Evolutionary conservation across 2,113 vertebrate genomes (phyloP).

Genomic region (Dolichallabes microphthalmus): DNA sequence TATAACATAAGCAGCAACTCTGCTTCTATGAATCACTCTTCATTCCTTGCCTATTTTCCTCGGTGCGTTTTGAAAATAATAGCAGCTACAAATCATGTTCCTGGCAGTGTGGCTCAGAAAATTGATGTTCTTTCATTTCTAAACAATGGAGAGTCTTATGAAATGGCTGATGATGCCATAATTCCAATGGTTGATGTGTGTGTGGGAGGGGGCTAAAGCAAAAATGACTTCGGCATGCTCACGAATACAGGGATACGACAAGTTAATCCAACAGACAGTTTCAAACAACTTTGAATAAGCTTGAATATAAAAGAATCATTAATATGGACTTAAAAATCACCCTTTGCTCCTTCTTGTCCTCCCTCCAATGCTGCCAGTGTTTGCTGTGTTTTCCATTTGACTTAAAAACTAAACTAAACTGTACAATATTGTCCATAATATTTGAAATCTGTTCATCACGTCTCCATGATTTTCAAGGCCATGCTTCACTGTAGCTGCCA

Average conservation of each 20-base stretch:
- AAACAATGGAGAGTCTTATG: conserved; percentile 74
- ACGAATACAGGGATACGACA: conserved; percentile 32
- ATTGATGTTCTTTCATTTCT: conserved; percentile 74
- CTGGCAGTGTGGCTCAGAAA: conserved; percentile 60
- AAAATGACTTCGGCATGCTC: conserved; percentile 54
- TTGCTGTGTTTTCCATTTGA: background rate
- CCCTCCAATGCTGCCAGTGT: conserved; percentile 3
- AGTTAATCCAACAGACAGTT: conserved; percentile 43
- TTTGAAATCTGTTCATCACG: background rate
- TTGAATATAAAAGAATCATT: background rate
- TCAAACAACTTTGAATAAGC: conserved; percentile 50
- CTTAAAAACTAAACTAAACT: background rate
- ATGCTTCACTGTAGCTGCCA: background rate
- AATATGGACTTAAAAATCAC: background rate
- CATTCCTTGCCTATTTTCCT: conserved; percentile 63
- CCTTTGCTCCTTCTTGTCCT: conserved; percentile 41
- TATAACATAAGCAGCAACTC: conserved; percentile 3
- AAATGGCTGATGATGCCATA: conserved; percentile 71
- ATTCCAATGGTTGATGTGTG: conserved; percentile 65
- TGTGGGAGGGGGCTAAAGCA: conserved; percentile 50
- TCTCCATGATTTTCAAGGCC: background rate
- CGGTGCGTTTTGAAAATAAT: conserved; percentile 67
- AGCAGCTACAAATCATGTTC: conserved; percentile 71
- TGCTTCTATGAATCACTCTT: conserved; percentile 34
- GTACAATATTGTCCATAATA: background rate